phyloP scores from a whole-genome alignment of 2,888 invertebrate species.

The Protophormia terraenovae region DNA sequence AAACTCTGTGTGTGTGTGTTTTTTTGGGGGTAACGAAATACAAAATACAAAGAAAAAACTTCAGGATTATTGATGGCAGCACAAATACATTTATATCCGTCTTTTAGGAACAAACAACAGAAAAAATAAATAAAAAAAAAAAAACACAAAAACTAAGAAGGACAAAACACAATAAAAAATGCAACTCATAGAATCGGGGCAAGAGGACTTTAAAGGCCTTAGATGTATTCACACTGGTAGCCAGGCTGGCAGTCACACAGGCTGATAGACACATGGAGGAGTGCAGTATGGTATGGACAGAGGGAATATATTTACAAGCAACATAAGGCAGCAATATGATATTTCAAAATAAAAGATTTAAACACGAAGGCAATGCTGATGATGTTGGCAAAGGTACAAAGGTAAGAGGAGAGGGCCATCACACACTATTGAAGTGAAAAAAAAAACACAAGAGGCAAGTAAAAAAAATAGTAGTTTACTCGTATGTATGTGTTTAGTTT shows the following conservation, averaged over 20 bases:
- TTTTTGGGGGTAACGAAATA: slow-evolving; percentile 37
- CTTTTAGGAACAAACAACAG: slow-evolving; percentile 46
- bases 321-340: slow-evolving; percentile 65
- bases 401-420: not conserved
- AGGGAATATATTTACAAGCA: slow-evolving; percentile 62
- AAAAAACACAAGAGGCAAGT: not conserved
- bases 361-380: slow-evolving; percentile 10
- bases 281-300: slow-evolving; percentile 14
- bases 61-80: slow-evolving; percentile 78
- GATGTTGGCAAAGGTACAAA: not conserved
- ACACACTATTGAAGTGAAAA: slow-evolving; percentile 3
- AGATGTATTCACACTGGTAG: not conserved
- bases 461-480: slow-evolving; percentile 16
- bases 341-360: slow-evolving; percentile 45
- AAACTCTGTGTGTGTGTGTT: slow-evolving; percentile 62
- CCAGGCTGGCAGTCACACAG: not conserved
- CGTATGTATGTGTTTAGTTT: not conserved
- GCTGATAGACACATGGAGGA: not conserved
- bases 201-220: slow-evolving; percentile 42
- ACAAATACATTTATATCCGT: slow-evolving; percentile 64
- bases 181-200: slow-evolving; percentile 21
- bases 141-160: slow-evolving; percentile 15
- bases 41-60: slow-evolving; percentile 62
- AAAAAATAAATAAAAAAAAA: slow-evolving; percentile 11
- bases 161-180: slow-evolving; percentile 19